Base-by-base conservation (phyloP, 2,888 invertebrate species). In the Halocaridina rubra region DNA sequence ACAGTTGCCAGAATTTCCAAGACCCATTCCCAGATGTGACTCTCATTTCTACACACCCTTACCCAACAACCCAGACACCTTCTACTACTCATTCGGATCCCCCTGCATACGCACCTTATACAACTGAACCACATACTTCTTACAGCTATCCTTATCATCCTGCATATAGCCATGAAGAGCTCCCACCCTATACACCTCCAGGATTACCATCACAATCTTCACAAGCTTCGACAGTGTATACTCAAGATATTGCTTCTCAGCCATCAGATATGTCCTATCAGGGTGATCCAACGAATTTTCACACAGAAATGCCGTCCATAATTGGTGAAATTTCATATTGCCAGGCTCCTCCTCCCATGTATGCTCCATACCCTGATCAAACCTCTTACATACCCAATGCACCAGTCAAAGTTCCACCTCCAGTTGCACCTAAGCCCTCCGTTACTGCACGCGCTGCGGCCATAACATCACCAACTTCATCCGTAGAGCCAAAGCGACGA, bases 321-420 rank as follows among this genome's bases (percentile, higher is more conserved):
- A 67, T 24, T 64, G 32, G n/a, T 27, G 39, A 22, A 24, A 32
- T 16, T 19, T 46, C 22, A 27, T 32, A 39, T 53, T n/a, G 13
- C 27, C 24, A 29, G 24, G 67, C 27, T 16, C 29, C 67, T 16
- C 27, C 24, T 4, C 67, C n/a, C 8, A 30, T 30, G 29, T 27
- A 32, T 2, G 13, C 29, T n/a, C 71, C 32, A 0, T 27, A 32
- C n/a, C 30, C 29, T 19, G 57, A 72, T 3, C 27, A 53, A 13
- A 24, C 33, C 5, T 32, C 22, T 8, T 72, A 57, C 33, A 92
- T 92, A 24, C 91, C 92, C 16, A 0, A 90, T 91, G 16, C 90
- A 91, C 7, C 91, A 91, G 72, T 33, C 30, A 16, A 39, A 67
- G 53, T 53, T 16, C n/a, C 80, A 72, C 61, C 75, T 88, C 10